Base-by-base conservation (phyloP, 2,113 vertebrate genomes). In the Notothenia coriiceps region DNA sequence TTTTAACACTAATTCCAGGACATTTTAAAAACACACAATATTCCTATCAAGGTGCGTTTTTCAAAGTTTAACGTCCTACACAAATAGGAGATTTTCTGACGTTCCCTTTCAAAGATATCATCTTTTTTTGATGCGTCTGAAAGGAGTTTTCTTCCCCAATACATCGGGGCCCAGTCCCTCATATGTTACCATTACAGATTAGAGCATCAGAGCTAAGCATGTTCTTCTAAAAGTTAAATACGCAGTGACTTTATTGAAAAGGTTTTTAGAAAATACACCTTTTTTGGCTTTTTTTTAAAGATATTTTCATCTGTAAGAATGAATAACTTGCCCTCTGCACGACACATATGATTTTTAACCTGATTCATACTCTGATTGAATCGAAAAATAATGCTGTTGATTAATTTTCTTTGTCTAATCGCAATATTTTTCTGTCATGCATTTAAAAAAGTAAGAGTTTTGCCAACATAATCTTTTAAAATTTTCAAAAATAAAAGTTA, bases 51-150 rank as follows among this genome's bases (percentile, higher is more conserved):
- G 20, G 64, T 6, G 25, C 40, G 40, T 54, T 54, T 29, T 8
- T 6, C 2, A 11, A 60, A 15, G 46, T 49, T 25, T 18, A 46
- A 35, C 18, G 17, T 49, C 55, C 29, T 12, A 6, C 20, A 66
- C 18, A 59, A 7, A 33, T 6, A 47, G 49, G 33, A 9, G 59
- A 20, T 44, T 43, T 46, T 62, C 8, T 65, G 3, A 15, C 14
- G 8, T 35, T 40, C 17, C 33, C 44, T 43, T 52, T 54, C 20
- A 43, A 15, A 59, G 18, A 51, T 35, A 11, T 70, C 20, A 20
- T 71, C 50, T 72, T 43, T 75, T 61, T 61, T 52, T 50, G 7
- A 6, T 79, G 47, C 69, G 52, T 82, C 49, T 65, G 35, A 46
- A 40, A 78, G 33, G 49, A 50, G 22, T 47, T 67, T 73, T 52